Percentiles rank a stretch among this genome's conserved stretches.
Conservation (phyloP, 2,797 vertebrate genomes). For the Ambastaia sidthimunki region DNA sequence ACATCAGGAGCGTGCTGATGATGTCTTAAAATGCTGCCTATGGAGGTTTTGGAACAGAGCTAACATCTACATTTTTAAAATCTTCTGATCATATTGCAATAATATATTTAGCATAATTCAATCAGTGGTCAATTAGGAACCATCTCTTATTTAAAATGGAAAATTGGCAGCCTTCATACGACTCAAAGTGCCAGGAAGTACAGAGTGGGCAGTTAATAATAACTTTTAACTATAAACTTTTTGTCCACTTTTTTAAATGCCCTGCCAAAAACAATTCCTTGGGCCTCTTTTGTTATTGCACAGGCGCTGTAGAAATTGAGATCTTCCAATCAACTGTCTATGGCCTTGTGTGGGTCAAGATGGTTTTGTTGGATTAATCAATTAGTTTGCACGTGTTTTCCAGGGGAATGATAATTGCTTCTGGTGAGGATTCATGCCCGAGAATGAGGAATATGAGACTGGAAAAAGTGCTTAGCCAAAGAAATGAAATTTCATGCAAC, state of each 20-base stretch:
- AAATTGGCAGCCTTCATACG: slow-evolving; percentile 18
- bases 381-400: slow-evolving; percentile 70
- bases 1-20: too few relatives aligned
- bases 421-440: slow-evolving; percentile 64
- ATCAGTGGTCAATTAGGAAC: slow-evolving; percentile 22
- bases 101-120: slow-evolving; percentile 28
- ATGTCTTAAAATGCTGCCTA: background rate
- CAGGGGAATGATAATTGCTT: slow-evolving; percentile 66
- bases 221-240: background rate
- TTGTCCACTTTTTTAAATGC: background rate
- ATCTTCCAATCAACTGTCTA: slow-evolving; percentile 42
- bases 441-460: slow-evolving; percentile 67
- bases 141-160: slow-evolving; percentile 31
- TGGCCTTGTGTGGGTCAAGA: slow-evolving; percentile 44
- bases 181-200: slow-evolving; percentile 12
- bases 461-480: slow-evolving; percentile 65
- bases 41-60: background rate
- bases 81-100: background rate
- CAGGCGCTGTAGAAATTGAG: slow-evolving; percentile 34
- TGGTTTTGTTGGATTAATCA: slow-evolving; percentile 64
- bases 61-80: slow-evolving; percentile 4
- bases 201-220: background rate
- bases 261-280: slow-evolving; percentile 25
- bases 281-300: slow-evolving; percentile 21
- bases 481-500: slow-evolving; percentile 57